A percentile compares a stretch with the other conserved stretches of the same genome.
These are phyloP conservation scores for Bradypodion ventrale DNA, from an alignment of 2,797 vertebrate species.

Conservation along the genomic window DNA sequence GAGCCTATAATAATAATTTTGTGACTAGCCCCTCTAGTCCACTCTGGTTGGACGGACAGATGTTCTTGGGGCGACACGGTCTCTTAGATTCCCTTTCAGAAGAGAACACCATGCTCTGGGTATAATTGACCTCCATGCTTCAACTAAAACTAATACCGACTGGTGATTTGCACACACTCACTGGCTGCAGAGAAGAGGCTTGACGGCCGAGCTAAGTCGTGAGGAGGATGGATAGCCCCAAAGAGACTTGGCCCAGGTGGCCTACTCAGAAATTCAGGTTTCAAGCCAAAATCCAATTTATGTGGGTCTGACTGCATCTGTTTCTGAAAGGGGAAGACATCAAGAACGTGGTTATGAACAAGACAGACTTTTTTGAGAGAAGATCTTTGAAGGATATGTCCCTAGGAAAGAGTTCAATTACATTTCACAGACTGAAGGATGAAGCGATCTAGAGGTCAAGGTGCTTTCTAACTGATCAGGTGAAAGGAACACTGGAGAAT, in stretches of 20 bases:
- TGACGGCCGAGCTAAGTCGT: conserved; percentile 93
- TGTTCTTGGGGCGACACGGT: too few species aligned
- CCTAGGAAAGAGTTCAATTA: not conserved
- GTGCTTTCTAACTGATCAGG: not conserved
- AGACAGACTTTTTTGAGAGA: not conserved
- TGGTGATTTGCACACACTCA: conserved; percentile 69
- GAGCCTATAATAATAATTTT: too few species aligned
- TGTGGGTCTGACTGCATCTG: conserved; percentile 99
- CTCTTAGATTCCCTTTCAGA: too few species aligned
- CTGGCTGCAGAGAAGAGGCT: conserved; percentile 95
- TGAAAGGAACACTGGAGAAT: not conserved
- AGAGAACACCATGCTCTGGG: too few species aligned
- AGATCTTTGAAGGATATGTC: not conserved
- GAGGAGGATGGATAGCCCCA: conserved; percentile 93
- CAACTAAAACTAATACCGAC: not conserved
- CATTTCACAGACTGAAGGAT: not conserved
- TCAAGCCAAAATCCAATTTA: conserved; percentile 97
- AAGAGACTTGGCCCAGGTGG: conserved; percentile 93
- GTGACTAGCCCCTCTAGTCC: too few species aligned
- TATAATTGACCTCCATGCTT: not conserved
- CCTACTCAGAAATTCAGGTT: conserved; percentile 95
- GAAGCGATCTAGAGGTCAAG: not conserved
- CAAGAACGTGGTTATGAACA: conserved; percentile 45
- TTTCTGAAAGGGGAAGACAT: conserved; percentile 82
- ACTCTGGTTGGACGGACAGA: too few species aligned